These are phyloP conservation scores for Phengaris arion DNA, from an alignment of 2,888 invertebrate species.

Conservation along the genomic window DNA sequence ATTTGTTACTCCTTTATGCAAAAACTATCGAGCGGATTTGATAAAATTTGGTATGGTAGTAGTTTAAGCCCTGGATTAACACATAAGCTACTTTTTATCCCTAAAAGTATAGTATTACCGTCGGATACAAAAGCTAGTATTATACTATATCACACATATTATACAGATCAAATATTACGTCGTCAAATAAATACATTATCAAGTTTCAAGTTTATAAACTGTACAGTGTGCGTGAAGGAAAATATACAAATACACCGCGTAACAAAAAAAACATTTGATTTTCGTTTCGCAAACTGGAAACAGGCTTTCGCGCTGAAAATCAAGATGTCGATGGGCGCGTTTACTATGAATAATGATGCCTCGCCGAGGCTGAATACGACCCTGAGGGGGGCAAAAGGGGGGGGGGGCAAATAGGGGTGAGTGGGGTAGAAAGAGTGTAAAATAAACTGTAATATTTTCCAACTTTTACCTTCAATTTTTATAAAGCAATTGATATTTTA, in stretches of 20 bases:
- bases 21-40: no score
- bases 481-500: conserved; percentile 10
- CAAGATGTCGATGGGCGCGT: conserved; percentile 24
- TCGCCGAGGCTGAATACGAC: conserved; percentile 26
- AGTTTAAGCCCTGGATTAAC: no score
- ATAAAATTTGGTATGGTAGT: no score
- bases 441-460: conserved; percentile 27
- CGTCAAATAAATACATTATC: no score
- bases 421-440: conserved; percentile 6
- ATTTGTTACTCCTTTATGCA: no score
- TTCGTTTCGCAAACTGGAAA: conserved; percentile 4
- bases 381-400: not conserved
- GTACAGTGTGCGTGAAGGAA: conserved; percentile 28
- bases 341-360: conserved; percentile 37
- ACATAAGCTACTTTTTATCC: no score
- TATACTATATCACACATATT: no score
- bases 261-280: conserved; percentile 17
- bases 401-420: not conserved
- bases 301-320: not conserved
- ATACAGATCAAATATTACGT: no score
- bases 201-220: no score
- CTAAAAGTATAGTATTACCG: no score
- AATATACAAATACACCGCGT: conserved; percentile 39
- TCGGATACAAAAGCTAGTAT: no score
- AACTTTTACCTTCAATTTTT: conserved; percentile 18